phyloP scores from a whole-genome alignment of 2,888 invertebrate species.

The Cartodere bifasciata region DNA sequence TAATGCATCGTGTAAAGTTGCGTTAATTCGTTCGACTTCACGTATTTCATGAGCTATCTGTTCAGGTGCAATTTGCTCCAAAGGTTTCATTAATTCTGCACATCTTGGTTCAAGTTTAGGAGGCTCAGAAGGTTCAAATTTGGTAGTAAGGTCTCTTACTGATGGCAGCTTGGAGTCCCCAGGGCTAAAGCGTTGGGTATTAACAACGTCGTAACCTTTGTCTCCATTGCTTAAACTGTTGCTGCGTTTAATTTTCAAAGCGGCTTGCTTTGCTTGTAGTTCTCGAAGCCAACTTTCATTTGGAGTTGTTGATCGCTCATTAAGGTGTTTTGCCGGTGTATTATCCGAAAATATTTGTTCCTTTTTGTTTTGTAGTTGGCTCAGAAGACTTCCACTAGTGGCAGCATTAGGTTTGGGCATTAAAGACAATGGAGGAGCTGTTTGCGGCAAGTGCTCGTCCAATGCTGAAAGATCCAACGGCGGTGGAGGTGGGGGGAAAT shows the following conservation, averaged over 20 bases:
- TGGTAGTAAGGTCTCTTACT: conserved; percentile 70
- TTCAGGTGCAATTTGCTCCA: conserved; percentile 31
- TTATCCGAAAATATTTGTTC: conserved; percentile 45
- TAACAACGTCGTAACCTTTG: conserved; percentile 22
- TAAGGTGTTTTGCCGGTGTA: no score
- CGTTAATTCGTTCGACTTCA: conserved; percentile 44
- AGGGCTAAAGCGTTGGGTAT: conserved; percentile 20
- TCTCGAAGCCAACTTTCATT: conserved; percentile 65
- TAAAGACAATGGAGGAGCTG: conserved; percentile 17
- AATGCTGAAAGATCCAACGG: conserved; percentile 56
- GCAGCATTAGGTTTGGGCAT: no score
- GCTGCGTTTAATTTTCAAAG: conserved; percentile 43
- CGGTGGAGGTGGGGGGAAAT: conserved; percentile 81
- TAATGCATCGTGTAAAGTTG: conserved; percentile 38
- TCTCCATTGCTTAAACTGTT: conserved; percentile 30
- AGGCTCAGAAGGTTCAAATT: no score
- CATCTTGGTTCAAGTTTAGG: conserved; percentile 16
- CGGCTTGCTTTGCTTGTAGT: conserved; percentile 66
- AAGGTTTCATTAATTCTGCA: conserved; percentile 3
- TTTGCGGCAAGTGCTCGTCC: conserved; percentile 39
- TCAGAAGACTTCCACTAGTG: conserved; percentile 38
- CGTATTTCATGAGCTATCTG: conserved; percentile 44
- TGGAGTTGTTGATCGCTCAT: no score
- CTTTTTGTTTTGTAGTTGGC: conserved; percentile 51
- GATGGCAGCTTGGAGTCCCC: conserved; percentile 32